phyloP scores from a whole-genome alignment of 2,113 vertebrate species.

The Herpetotheres cachinnans region DNA sequence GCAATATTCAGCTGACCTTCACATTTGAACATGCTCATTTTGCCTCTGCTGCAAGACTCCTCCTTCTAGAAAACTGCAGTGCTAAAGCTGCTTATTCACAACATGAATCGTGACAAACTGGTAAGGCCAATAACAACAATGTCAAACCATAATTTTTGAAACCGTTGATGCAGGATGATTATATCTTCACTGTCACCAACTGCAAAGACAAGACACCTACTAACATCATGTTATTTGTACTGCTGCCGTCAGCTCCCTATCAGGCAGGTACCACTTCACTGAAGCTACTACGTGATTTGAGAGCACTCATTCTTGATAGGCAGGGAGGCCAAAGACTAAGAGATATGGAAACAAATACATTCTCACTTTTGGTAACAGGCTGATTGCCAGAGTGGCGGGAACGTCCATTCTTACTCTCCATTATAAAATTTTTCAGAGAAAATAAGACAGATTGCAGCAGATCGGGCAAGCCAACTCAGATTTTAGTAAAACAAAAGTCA shows the following conservation, averaged over 20 bases:
- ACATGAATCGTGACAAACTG: neutral
- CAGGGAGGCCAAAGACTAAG: neutral
- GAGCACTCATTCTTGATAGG: neutral
- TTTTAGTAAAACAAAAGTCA: neutral
- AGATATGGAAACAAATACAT: neutral
- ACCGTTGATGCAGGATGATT: neutral
- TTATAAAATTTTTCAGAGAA: neutral
- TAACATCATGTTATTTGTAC: neutral
- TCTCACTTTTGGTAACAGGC: neutral
- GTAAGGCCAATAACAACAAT: neutral
- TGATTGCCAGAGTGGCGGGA: neutral
- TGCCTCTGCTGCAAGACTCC: neutral
- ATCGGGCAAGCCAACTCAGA: neutral
- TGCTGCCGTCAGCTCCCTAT: neutral
- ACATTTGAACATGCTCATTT: neutral
- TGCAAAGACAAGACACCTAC: neutral
- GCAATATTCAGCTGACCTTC: neutral
- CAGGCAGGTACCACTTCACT: neutral
- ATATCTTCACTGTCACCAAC: neutral
- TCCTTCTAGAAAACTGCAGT: neutral
- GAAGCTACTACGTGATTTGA: neutral
- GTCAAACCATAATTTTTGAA: neutral
- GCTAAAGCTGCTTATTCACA: neutral
- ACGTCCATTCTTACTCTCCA: rapidly evolving
- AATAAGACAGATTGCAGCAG: neutral